Conservation (phyloP, 64 coral and sea anemone genomes). For the Platygyra sinensis region DNA sequence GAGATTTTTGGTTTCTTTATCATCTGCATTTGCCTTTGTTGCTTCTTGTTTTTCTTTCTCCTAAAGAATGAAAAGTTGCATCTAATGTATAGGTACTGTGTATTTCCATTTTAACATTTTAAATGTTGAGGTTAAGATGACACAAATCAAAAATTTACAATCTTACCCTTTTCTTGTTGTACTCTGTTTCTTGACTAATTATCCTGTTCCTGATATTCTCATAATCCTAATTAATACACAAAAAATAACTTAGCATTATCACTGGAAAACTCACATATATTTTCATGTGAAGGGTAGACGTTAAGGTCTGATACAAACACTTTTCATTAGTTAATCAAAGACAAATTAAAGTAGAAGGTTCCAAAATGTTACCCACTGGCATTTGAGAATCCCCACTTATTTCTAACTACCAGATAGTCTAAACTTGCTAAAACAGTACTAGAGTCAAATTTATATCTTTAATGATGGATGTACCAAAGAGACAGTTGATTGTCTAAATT, state of each 20-base stretch:
- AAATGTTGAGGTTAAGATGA: not conserved
- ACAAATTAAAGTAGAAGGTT: no score
- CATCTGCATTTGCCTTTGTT: conserved; percentile 30
- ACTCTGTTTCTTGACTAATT: conserved; percentile 73
- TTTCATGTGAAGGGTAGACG: not conserved
- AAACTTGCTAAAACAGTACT: no score
- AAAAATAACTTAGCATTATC: not conserved
- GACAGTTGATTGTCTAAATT: no score
- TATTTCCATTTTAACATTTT: no score
- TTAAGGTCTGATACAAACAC: no score
- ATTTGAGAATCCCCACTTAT: no score
- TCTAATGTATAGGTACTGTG: no score
- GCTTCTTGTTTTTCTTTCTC: conserved; percentile 65
- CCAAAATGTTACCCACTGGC: no score
- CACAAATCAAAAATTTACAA: not conserved
- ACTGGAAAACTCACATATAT: not conserved
- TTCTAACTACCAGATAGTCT: no score
- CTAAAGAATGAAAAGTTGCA: conserved; percentile 20
- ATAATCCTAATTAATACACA: conserved; percentile 41
- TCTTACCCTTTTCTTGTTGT: conserved; percentile 72
- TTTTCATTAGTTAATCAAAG: no score
- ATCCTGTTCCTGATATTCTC: conserved; percentile 61
- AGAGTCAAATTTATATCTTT: no score
- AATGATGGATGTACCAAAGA: no score
- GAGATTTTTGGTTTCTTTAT: conserved; percentile 54